phyloP scores from a whole-genome alignment of 2,888 invertebrate genomes.

The Enoplolaimus lenunculus region DNA sequence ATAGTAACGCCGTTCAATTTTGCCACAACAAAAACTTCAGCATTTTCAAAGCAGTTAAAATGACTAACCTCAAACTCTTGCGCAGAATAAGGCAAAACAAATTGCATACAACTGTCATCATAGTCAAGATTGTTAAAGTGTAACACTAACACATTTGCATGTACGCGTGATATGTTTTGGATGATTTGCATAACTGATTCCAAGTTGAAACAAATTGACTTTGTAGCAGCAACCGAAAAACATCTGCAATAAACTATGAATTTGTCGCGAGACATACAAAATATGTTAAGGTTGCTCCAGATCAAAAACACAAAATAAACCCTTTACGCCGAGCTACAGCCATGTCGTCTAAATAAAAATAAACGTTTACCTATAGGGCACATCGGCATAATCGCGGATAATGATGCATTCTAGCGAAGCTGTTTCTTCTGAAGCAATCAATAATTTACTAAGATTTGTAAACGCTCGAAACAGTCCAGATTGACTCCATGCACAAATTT shows the following conservation, averaged over 20 bases:
- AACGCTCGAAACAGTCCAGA: not conserved
- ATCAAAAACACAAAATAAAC: no score
- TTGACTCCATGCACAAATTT: not conserved
- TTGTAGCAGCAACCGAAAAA: not conserved
- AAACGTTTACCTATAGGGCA: not conserved
- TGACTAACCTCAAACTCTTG: not conserved
- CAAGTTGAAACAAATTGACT: not conserved
- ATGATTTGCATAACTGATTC: not conserved
- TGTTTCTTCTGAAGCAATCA: not conserved
- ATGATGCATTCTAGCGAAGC: not conserved
- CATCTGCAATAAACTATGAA: no score
- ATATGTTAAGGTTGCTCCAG: no score
- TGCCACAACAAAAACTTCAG: no score
- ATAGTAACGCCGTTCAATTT: no score
- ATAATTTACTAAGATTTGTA: not conserved
- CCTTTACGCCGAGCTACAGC: no score
- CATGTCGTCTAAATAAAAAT: no score
- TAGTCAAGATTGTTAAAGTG: not conserved
- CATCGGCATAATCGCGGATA: not conserved
- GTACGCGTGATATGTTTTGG: not conserved
- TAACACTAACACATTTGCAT: not conserved
- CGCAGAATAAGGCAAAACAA: not conserved
- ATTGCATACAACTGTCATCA: not conserved
- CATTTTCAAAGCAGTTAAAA: no score
- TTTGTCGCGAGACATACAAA: no score